Evolutionary conservation across 1,140 invertebrate species (phyloP).

Genomic region (Drosophila kohkoa): DNA sequence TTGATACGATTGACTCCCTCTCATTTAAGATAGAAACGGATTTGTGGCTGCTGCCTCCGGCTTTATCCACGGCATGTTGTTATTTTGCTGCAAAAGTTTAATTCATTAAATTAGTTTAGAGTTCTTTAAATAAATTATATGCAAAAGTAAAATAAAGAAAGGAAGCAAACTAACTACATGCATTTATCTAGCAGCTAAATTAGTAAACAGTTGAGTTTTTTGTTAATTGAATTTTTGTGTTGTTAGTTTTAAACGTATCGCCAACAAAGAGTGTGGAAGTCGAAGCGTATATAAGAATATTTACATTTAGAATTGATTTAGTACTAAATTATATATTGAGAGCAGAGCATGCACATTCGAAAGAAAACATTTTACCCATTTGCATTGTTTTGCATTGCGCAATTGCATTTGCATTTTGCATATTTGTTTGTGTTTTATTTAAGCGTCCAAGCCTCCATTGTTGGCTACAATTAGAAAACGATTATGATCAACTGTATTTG

Average conservation of each 20-base stretch:
- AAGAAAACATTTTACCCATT: constrained; percentile 83
- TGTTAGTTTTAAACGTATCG: constrained; percentile 3
- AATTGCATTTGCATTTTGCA: constrained; percentile 54
- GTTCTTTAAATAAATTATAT: not conserved
- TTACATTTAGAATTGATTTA: constrained; percentile 6
- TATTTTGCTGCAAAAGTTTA: constrained; percentile 73
- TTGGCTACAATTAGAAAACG: constrained; percentile 84
- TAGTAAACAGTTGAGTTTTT: constrained; percentile 20
- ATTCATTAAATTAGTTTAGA: constrained; percentile 18
- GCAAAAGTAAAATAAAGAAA: constrained; percentile 19
- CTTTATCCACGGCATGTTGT: constrained; percentile 84
- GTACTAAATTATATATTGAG: constrained; percentile 22
- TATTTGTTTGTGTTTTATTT: constrained; percentile 83
- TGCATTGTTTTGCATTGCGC: constrained; percentile 49
- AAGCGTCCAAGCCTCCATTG: constrained; percentile 85
- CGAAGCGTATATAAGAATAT: constrained; percentile 11
- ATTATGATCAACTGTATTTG: constrained; percentile 70
- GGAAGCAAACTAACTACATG: constrained; percentile 50
- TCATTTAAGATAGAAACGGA: constrained; percentile 83
- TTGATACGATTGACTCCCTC: constrained; percentile 10
- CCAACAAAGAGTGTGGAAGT: not conserved
- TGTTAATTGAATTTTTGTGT: constrained; percentile 13
- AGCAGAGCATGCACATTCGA: constrained; percentile 76
- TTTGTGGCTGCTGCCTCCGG: constrained; percentile 83
- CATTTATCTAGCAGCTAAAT: constrained; percentile 37